Conservation (phyloP, 2,113 vertebrate species). For the Shinisaurus crocodilurus region DNA sequence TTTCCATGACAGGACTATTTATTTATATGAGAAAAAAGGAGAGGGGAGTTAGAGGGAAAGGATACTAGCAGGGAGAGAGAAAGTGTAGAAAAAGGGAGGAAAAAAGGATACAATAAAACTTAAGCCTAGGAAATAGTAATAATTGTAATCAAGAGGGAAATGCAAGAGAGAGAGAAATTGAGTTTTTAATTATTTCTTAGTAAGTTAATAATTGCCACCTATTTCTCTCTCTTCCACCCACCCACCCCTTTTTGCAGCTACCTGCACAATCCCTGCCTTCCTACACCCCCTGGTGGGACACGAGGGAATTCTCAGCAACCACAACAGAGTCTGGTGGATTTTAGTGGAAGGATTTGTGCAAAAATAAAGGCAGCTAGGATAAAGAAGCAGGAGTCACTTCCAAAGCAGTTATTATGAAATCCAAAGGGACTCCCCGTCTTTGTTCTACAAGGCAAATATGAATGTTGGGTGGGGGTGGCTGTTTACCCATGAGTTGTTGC, state of each 20-base stretch:
- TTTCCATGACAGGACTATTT: neutral
- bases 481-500: neutral
- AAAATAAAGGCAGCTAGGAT: no score
- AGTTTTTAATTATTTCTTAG: neutral
- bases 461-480: no score
- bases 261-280: conserved; percentile 6
- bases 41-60: neutral
- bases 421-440: neutral
- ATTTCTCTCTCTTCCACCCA: neutral
- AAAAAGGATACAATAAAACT: neutral
- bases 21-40: neutral
- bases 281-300: conserved; percentile 17
- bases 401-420: neutral
- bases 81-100: neutral
- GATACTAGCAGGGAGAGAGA: no score
- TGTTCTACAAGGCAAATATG: neutral
- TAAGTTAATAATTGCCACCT: neutral
- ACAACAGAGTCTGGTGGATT: neutral
- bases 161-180: neutral
- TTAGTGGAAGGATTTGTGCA: neutral
- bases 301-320: neutral
- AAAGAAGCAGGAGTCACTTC: neutral
- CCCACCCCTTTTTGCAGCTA: neutral
- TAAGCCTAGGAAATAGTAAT: neutral
- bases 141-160: neutral